phyloP scores from a whole-genome alignment of 2,797 vertebrate species.

The Leptatherina wallacei region DNA sequence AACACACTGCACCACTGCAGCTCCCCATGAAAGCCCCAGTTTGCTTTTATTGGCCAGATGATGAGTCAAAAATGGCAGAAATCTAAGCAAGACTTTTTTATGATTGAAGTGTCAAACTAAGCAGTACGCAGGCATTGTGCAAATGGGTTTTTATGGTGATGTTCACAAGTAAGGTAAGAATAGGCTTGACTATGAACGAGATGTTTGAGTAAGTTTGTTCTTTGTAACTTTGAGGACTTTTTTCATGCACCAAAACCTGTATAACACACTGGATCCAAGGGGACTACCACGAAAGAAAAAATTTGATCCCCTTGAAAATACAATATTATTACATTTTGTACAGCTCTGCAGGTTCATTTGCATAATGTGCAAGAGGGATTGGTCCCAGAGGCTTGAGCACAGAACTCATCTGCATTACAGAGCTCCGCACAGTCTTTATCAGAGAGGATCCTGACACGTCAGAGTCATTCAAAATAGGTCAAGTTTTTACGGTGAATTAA shows the following conservation, averaged over 20 bases:
- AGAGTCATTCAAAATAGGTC: constrained; percentile 40
- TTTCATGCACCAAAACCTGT: neutral
- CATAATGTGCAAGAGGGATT: constrained; percentile 10
- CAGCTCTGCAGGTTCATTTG: constrained; percentile 17
- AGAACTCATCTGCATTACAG: constrained; percentile 45
- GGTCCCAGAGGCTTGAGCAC: constrained; percentile 17
- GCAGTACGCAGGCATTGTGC: neutral
- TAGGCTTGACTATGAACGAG: neutral
- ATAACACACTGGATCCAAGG: neutral
- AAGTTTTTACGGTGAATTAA: constrained; percentile 24
- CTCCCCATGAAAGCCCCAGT: neutral
- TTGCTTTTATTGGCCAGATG: neutral
- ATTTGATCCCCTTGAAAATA: neutral
- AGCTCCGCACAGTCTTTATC: constrained; percentile 31
- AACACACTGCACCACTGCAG: neutral
- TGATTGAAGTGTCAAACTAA: neutral
- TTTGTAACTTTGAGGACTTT: neutral
- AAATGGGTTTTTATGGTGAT: neutral
- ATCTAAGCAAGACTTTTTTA: neutral
- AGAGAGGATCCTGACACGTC: constrained; percentile 19
- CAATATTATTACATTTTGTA: neutral
- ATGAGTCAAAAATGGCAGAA: neutral
- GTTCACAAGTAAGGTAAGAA: neutral
- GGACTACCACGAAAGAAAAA: neutral
- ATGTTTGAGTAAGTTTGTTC: neutral